phyloP scores from a whole-genome alignment of 30 jellyfish, hydroid and myxozoan genomes.

The Morbakka virulenta region DNA sequence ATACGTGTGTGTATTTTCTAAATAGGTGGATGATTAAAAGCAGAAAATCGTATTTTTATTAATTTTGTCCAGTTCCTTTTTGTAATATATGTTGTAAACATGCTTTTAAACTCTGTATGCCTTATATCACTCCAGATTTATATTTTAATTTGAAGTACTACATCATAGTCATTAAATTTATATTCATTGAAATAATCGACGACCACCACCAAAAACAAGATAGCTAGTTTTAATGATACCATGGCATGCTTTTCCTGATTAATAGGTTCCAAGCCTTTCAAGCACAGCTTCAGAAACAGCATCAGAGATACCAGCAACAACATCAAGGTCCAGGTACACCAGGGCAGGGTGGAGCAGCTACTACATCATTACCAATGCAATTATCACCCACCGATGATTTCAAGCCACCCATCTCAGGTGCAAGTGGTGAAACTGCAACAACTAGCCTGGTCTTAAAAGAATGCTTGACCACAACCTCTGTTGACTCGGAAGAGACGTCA shows the following conservation, averaged over 20 bases:
- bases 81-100: no score
- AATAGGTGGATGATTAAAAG: no score
- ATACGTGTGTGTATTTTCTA: no score
- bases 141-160: no score
- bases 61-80: no score
- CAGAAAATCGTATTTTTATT: no score
- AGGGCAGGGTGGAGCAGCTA: neutral
- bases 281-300: conserved; percentile 93
- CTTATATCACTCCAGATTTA: no score
- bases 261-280: conserved; percentile 81
- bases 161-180: no score
- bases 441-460: neutral
- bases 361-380: neutral
- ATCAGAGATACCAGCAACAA: conserved; percentile 83
- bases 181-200: no score
- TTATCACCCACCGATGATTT: neutral
- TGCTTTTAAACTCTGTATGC: no score
- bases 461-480: neutral
- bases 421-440: neutral
- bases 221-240: no score
- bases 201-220: no score
- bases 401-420: neutral
- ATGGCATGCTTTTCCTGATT: neutral
- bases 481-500: neutral
- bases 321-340: conserved; percentile 52